Evolutionary conservation across 1,140 invertebrate species (phyloP).

Genomic region (Drosophila rhopaloa): DNA sequence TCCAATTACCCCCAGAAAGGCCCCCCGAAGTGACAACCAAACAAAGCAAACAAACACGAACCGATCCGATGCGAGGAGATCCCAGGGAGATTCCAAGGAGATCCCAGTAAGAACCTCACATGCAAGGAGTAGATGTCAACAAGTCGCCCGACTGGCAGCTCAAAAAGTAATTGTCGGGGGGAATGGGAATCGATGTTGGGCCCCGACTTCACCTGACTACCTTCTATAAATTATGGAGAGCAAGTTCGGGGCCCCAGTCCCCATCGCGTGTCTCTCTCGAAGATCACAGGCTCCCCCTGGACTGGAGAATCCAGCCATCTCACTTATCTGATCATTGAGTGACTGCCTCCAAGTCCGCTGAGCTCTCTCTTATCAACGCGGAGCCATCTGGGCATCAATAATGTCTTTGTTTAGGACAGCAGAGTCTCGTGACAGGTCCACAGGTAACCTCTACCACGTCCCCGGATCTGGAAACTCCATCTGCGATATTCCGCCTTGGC

Average conservation of each 20-base stretch:
- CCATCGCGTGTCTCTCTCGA: conserved; percentile 30
- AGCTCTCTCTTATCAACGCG: conserved; percentile 57
- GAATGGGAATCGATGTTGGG: conserved; percentile 17
- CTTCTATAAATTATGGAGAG: conserved; percentile 80
- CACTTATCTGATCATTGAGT: conserved; percentile 62
- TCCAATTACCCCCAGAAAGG: conserved; percentile 72
- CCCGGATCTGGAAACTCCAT: conserved; percentile 20
- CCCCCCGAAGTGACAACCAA: conserved; percentile 57
- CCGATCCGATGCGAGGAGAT: conserved; percentile 21
- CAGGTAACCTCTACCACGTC: conserved; percentile 25
- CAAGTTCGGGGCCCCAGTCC: conserved; percentile 28
- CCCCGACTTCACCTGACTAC: conserved; percentile 77
- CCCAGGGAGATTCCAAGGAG: conserved; percentile 26
- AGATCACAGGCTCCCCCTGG: conserved; percentile 29
- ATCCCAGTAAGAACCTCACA: conserved; percentile 23
- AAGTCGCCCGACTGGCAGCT: conserved; percentile 77
- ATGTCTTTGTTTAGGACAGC: conserved; percentile 75
- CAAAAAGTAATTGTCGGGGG: conserved; percentile 70
- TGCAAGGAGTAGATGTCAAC: conserved; percentile 69
- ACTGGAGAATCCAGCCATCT: conserved; percentile 23
- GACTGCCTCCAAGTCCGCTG: conserved; percentile 45
- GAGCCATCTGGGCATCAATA: conserved; percentile 78
- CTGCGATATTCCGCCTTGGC: conserved; percentile 12
- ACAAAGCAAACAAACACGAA: conserved; percentile 48
- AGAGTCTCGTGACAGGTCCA: conserved; percentile 52